A percentile compares a stretch with the other conserved stretches of the same genome.
Conservation (phyloP, 1,140 invertebrate species). For the Oedothorax gibbosus region DNA sequence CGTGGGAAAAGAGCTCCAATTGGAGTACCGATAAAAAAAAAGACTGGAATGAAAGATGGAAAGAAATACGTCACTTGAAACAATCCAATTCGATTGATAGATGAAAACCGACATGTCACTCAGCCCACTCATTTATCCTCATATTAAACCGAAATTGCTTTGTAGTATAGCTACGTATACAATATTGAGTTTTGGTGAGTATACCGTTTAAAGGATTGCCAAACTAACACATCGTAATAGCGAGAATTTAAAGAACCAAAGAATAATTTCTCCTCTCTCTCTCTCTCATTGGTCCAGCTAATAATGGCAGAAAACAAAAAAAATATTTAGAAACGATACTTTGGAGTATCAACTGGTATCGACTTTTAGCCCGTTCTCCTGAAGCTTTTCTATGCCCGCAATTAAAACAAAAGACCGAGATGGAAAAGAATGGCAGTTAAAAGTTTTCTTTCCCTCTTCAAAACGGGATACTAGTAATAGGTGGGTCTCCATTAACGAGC, state of each 20-base stretch:
- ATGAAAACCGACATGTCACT: too few relatives aligned
- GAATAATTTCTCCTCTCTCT: constrained; percentile 20
- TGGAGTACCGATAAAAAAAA: too few relatives aligned
- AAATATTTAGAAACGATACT: constrained; percentile 11
- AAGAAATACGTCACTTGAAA: too few relatives aligned
- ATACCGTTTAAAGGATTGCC: too few relatives aligned
- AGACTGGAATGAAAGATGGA: too few relatives aligned
- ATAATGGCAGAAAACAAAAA: not conserved
- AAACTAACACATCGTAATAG: constrained; percentile 26
- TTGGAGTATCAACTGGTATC: constrained; percentile 57
- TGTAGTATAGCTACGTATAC: too few relatives aligned
- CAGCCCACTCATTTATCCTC: too few relatives aligned
- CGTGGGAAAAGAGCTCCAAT: too few relatives aligned
- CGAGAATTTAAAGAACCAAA: constrained; percentile 42
- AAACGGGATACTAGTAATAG: constrained; percentile 44
- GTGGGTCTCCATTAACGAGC: constrained; percentile 54
- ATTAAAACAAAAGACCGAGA: constrained; percentile 57
- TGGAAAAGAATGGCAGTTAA: constrained; percentile 53
- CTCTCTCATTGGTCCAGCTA: constrained; percentile 3
- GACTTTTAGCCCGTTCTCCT: constrained; percentile 14
- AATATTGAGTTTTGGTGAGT: too few relatives aligned
- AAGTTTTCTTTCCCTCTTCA: constrained; percentile 47
- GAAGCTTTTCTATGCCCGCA: constrained; percentile 42
- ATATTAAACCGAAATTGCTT: too few relatives aligned
- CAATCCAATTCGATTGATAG: too few relatives aligned